Evolutionary conservation across 2,888 invertebrate species (phyloP), one percentile per base, ranked within the genome.

Genomic region (Eupelmus urozonus): DNA sequence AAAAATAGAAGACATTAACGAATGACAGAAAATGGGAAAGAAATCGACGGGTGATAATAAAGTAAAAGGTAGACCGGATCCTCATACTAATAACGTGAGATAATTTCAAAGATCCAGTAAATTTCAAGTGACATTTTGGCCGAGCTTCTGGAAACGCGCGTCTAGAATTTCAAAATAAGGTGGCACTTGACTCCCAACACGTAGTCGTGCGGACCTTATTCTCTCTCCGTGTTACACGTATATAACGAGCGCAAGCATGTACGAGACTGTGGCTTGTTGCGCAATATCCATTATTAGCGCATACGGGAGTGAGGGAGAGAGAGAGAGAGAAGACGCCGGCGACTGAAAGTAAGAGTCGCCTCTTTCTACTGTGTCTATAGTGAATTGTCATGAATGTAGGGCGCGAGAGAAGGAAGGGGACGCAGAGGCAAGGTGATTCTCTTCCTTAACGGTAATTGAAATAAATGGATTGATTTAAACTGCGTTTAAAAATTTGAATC

Each of bases 261-360:
- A 9, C 3, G 34, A 34, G 34, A 34, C 3, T 9, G 5, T 9
- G 34, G 34, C 34, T 82, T 78, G 78, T 87, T 86, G 83, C 82
- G 83, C 82, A 87, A 87, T n/a, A n/a, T 83, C 79, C 78, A 77
- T 82, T 83, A 85, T 84, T 83, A 84, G 82, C 82, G 85, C 59
- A 20, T 85, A 87, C 84, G 87, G 85, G 86, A 85, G 83, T 78
- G 83, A 82, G 45, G 11, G 67, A 34, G 34, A 5, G 34, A 34
- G 34, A 34, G 3, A 34, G 34, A 34, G 34, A 34, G 34, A 34
- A 9, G 9, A 4, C 27, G 51, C 53, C 16, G 23, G 42, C 82
- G 82, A 82, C 83, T 85, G 87, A 88, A 88, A 88, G 88, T 87
- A 87, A 88, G 86, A 88, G 87, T 85, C n/a, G n/a, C 81, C 81